Evolutionary conservation across 2,888 invertebrate genomes (phyloP).

Genomic region (Dolichopus griseipennis): DNA sequence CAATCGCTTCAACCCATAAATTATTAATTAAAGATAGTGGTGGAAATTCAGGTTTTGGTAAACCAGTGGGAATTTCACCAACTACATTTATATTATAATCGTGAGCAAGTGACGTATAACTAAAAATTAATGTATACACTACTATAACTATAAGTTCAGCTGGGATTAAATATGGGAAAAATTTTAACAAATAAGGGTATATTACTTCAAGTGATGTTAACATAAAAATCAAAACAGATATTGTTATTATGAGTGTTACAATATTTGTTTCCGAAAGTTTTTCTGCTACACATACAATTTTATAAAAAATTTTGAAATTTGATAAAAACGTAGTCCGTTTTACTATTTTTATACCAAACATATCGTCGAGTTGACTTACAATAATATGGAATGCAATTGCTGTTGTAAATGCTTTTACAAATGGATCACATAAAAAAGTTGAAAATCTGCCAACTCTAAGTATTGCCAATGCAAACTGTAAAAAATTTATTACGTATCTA

Average conservation of each 20-base stretch:
- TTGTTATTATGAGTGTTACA: constrained; percentile 54
- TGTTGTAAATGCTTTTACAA: constrained; percentile 46
- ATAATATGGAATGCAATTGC: too few species aligned
- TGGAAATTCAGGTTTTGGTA: constrained; percentile 53
- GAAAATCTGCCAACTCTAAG: too few species aligned
- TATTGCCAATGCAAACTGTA: too few species aligned
- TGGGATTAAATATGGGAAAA: constrained; percentile 59
- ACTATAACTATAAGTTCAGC: constrained; percentile 63
- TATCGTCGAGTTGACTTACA: too few species aligned
- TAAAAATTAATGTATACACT: constrained; percentile 62
- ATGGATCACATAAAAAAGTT: too few species aligned
- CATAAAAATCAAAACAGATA: constrained; percentile 52
- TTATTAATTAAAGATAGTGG: constrained; percentile 48
- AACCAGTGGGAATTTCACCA: constrained; percentile 60
- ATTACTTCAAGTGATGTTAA: constrained; percentile 56
- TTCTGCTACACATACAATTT: constrained; percentile 50
- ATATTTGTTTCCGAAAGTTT: constrained; percentile 50
- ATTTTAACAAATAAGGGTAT: constrained; percentile 51
- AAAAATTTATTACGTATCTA: too few species aligned
- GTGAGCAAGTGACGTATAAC: not conserved
- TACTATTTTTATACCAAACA: too few species aligned
- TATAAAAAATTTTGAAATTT: constrained; percentile 38
- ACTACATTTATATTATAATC: constrained; percentile 46
- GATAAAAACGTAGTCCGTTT: constrained; percentile 40
- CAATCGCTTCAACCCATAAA: constrained; percentile 53